Conservation (phyloP, 2,113 vertebrate genomes). For the rabbit (Oryctolagus cuniculus) region mOryCun1.1 NC_091436.1:124635001-124635500, state of each 20-base stretch:
- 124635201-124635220: neutral
- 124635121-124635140: neutral
- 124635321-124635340: neutral
- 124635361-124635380: neutral
- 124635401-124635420: neutral
- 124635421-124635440: neutral
- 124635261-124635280: neutral
- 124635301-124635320: neutral
- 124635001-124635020: neutral
- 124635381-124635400: neutral
- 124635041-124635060: neutral
- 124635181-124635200: neutral
- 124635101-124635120: neutral
- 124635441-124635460: neutral
- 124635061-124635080: neutral
- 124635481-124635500: neutral
- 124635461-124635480: neutral
- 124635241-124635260: neutral
- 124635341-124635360: neutral
- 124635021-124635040: neutral
- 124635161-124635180: neutral
- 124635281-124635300: neutral
- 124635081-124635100: neutral
- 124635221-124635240: neutral
- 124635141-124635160: neutral